Base-by-base conservation (phyloP, 2,797 vertebrate species). In the Orestias chungarensis region DNA sequence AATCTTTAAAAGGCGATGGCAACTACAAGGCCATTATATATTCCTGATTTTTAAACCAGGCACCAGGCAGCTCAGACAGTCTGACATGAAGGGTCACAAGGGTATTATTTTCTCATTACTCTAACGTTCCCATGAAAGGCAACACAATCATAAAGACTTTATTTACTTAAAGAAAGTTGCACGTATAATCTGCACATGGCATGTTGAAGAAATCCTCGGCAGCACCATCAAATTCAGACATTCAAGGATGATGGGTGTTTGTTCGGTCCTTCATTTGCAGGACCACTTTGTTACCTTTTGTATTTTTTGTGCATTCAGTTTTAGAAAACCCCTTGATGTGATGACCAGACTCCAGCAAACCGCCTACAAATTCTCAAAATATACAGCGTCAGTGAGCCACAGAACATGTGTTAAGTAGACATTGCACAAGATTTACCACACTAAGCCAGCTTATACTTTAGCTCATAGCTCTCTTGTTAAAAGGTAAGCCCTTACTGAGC, bases 1-100 rank as follows among this genome's bases (percentile, higher is more conserved):
- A 80, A 85, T 91, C 91, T 94, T 93, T 89, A 93, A 93, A 93
- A 89, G 80, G 92, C 86, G 90, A 91, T 70, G 65, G 86, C 81
- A 81, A 87, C 89, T 83, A 82, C 82, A 82, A 80, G 90, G 85
- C 82, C 86, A 75, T 84, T 87, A 80, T 83, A 87, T 68, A 86
- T 88, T 86, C 86, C 77, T 85, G 80, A 80, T 79, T 76, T n/a
- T 85, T 42, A 33, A 82, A 86, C 83, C 87, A 85, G 78, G 66
- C 70, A 71, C 74, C 73, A 59, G 82, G 72, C 79, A 77, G 76
- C 78, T 65, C 55, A 74, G 81, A 78, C 80, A 80, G 79, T 75
- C 68, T 77, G 86, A 85, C 83, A 83, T 23, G 29, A 59, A 73
- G 80, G 85, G 86, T 86, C 84, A 86, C 44, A 38, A 31, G 66